Percentiles rank a stretch among this genome's conserved stretches.
These are phyloP conservation scores for Cyclophora punctaria DNA, from an alignment of 2,888 invertebrate species.

Conservation along the genomic window DNA sequence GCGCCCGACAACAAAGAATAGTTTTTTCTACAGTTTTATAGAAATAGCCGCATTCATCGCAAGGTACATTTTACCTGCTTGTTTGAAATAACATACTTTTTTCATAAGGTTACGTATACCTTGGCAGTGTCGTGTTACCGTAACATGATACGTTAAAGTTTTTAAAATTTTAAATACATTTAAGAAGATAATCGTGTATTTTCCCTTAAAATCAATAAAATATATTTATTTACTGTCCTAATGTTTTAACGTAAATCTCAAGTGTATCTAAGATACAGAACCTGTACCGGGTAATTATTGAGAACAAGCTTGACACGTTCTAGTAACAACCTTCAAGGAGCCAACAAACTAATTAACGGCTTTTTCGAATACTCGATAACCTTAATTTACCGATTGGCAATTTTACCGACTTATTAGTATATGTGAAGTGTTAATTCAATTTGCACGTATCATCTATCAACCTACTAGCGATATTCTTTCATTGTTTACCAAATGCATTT, in stretches of 20 bases:
- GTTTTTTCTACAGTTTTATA: slow-evolving; percentile 33
- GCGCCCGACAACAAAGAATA: slow-evolving; percentile 26
- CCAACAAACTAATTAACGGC: slow-evolving; percentile 7
- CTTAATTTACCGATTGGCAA: slow-evolving; percentile 5
- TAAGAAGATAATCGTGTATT: neutral
- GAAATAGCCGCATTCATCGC: slow-evolving; percentile 34
- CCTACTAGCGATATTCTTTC: slow-evolving; percentile 17
- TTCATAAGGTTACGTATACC: slow-evolving; percentile 21
- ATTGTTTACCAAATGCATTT: too few relatives aligned
- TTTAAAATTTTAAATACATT: slow-evolving; percentile 3
- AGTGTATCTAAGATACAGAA: neutral
- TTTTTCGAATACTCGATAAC: slow-evolving; percentile 6
- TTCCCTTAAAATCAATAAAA: too few relatives aligned
- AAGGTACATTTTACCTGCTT: slow-evolving; percentile 59
- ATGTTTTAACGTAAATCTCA: neutral
- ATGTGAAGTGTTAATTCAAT: too few relatives aligned
- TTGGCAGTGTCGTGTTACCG: slow-evolving; percentile 37
- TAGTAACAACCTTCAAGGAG: slow-evolving; percentile 4
- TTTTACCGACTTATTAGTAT: too few relatives aligned
- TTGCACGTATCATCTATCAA: too few relatives aligned
- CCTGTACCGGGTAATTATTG: neutral
- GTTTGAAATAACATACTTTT: slow-evolving; percentile 47
- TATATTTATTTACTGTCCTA: neutral
- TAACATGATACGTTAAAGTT: slow-evolving; percentile 38
- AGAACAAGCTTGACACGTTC: slow-evolving; percentile 2